Evolutionary conservation across 1,140 invertebrate genomes (phyloP).

Genomic region (Whitmania pigra): DNA sequence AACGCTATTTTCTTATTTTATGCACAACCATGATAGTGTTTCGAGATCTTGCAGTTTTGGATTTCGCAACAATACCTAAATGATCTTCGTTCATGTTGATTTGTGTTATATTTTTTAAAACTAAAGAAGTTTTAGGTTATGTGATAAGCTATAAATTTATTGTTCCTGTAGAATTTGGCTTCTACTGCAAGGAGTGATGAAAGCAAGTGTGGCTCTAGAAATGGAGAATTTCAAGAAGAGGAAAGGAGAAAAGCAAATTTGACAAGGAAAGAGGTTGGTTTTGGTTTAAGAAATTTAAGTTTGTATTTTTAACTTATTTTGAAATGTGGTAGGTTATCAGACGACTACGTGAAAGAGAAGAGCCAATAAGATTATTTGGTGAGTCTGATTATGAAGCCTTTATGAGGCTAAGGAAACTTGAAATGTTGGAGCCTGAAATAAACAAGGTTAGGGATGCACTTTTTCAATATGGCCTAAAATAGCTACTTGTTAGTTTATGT

Average conservation of each 20-base stretch:
- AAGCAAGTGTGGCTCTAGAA: background rate
- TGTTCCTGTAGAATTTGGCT: background rate
- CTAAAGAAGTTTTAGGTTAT: background rate
- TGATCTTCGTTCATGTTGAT: background rate
- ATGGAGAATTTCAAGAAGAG: background rate
- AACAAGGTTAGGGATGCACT: conserved; percentile 48
- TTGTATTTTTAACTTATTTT: background rate
- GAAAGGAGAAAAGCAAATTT: conserved; percentile 10
- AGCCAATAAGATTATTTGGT: conserved; percentile 79
- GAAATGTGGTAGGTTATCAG: conserved; percentile 54
- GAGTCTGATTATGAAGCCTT: conserved; percentile 82
- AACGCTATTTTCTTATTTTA: too few relatives aligned
- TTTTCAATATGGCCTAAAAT: background rate
- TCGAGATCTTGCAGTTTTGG: too few relatives aligned
- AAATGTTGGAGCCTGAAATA: conserved; percentile 86
- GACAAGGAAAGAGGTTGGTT: background rate
- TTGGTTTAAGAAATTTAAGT: background rate
- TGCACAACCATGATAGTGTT: too few relatives aligned
- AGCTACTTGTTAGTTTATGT: too few relatives aligned
- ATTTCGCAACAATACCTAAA: too few relatives aligned
- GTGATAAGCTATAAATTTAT: background rate
- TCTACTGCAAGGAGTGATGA: background rate
- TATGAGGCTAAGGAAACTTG: conserved; percentile 69
- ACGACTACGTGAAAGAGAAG: conserved; percentile 70
- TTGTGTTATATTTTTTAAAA: background rate